These are phyloP conservation scores for Ormyrus pomaceus DNA, from an alignment of 2,888 invertebrate species.

Conservation along the genomic window DNA sequence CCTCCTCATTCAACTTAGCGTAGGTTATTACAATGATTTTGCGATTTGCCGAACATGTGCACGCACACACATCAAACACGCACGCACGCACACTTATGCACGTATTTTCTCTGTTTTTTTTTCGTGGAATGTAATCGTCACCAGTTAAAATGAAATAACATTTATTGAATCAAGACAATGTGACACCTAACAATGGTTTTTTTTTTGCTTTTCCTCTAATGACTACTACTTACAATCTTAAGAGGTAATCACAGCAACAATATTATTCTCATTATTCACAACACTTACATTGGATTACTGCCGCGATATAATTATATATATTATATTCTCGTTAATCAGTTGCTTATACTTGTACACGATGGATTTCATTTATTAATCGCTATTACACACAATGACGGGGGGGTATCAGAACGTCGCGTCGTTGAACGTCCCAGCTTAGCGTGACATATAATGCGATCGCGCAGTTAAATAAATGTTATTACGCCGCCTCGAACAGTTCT, in stretches of 20 bases:
- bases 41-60: constrained; percentile 38
- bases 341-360: constrained; percentile 71
- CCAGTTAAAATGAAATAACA: constrained; percentile 74
- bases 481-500: constrained; percentile 27
- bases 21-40: constrained; percentile 54
- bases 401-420: constrained; percentile 23
- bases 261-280: constrained; percentile 76
- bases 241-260: constrained; percentile 75
- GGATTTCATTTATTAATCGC: constrained; percentile 63
- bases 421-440: constrained; percentile 35
- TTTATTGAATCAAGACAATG: constrained; percentile 75
- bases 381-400: constrained; percentile 64
- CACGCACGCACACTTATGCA: constrained; percentile 37
- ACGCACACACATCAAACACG: constrained; percentile 35
- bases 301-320: constrained; percentile 71
- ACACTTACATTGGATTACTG: constrained; percentile 75
- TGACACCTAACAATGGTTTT: constrained; percentile 73
- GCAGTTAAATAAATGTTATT: constrained; percentile 27
- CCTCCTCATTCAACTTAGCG: constrained; percentile 46
- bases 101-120: constrained; percentile 26
- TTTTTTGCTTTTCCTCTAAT: constrained; percentile 63
- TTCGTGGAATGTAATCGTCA: constrained; percentile 38
- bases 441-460: constrained; percentile 18
- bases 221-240: constrained; percentile 76
- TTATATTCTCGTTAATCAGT: constrained; percentile 71